phyloP scores from a whole-genome alignment of 2,113 vertebrate genomes.

The Hemicordylus capensis region DNA sequence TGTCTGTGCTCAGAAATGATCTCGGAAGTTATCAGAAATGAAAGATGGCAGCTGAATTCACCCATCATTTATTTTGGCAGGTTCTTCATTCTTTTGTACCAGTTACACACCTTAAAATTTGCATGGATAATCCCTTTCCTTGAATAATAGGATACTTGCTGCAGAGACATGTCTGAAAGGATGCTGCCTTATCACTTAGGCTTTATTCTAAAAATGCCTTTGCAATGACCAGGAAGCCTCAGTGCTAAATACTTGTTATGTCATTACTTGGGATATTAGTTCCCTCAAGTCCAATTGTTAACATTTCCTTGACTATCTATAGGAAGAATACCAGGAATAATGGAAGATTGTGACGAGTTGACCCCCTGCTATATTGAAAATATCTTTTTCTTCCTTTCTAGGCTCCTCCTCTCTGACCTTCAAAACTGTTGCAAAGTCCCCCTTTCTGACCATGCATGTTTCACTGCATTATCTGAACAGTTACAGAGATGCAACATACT shows the following conservation, averaged over 20 bases:
- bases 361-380: background rate
- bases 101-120: background rate
- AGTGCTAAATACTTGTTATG: background rate
- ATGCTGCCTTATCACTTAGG: background rate
- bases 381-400: background rate
- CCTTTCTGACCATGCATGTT: background rate
- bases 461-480: background rate
- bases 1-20: background rate
- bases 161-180: background rate
- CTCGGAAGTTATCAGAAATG: no score
- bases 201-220: background rate
- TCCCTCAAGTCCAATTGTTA: background rate
- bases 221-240: background rate
- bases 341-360: background rate
- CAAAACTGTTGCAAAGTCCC: background rate
- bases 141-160: background rate
- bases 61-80: slow-evolving; percentile 9
- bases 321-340: background rate
- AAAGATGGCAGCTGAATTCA: background rate
- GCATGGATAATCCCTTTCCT: slow-evolving; percentile 19
- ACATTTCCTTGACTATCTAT: background rate
- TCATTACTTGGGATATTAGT: background rate
- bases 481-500: background rate
- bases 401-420: no score
- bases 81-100: background rate